phyloP scores from a whole-genome alignment of 2,888 invertebrate genomes.

The Thumatha senex region DNA sequence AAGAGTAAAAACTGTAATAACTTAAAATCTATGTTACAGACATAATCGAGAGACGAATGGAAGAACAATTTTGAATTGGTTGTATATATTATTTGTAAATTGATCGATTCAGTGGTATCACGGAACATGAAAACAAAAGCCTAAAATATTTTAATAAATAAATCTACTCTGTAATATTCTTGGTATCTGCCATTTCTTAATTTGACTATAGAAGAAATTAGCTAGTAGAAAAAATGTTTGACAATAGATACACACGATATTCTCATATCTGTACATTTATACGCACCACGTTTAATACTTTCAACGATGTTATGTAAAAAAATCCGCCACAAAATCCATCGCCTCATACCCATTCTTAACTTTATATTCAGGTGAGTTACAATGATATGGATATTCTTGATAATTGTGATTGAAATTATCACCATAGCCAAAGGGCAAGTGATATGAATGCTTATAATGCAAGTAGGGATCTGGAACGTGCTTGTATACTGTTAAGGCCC shows the following conservation, averaged over 20 bases:
- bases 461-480: constrained; percentile 64
- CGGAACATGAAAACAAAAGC: no score
- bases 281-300: constrained; percentile 32
- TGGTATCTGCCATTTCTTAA: no score
- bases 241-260: no score
- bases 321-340: constrained; percentile 31
- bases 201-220: no score
- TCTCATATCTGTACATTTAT: not conserved
- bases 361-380: constrained; percentile 23
- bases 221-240: not conserved
- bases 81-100: no score
- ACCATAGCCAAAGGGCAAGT: constrained; percentile 4
- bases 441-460: constrained; percentile 39
- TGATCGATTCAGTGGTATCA: no score
- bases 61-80: no score
- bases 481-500: constrained; percentile 62
- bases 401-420: constrained; percentile 9
- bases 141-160: no score
- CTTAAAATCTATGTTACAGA: no score
- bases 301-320: constrained; percentile 19
- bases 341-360: constrained; percentile 22
- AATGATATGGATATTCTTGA: constrained; percentile 7
- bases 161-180: no score
- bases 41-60: no score
- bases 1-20: no score